Conservation (phyloP, 1,140 invertebrate species). For the Lethocerus indicus region DNA sequence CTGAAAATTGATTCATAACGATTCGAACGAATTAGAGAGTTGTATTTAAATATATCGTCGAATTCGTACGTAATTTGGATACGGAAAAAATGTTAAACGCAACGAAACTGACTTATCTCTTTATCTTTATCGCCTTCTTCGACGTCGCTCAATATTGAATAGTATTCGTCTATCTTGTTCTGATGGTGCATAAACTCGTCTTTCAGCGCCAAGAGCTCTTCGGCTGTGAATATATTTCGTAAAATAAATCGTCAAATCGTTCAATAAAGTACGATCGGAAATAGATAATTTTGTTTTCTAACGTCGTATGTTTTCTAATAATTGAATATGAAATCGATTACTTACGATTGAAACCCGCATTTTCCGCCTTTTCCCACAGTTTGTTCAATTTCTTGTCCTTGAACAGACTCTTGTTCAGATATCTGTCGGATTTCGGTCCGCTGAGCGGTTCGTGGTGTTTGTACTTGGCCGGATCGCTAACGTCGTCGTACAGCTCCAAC, state of each 20-base stretch:
- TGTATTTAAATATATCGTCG: no score
- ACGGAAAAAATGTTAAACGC: no score
- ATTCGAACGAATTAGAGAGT: no score
- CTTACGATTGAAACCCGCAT: conserved; percentile 60
- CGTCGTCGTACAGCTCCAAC: conserved; percentile 59
- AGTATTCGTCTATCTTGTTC: conserved; percentile 82
- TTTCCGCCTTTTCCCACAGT: conserved; percentile 77
- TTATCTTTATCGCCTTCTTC: conserved; percentile 32
- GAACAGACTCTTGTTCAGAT: conserved; percentile 57
- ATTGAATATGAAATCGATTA: no score
- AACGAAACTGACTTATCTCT: conserved; percentile 48
- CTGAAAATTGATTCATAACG: no score
- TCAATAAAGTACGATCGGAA: not conserved
- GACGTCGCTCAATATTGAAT: conserved; percentile 54
- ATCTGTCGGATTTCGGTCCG: conserved; percentile 5
- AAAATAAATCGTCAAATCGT: conserved; percentile 18
- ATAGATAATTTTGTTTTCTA: no score
- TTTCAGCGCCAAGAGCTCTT: conserved; percentile 65
- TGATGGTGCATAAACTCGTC: conserved; percentile 86
- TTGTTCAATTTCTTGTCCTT: conserved; percentile 81
- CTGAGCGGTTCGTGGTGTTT: conserved; percentile 27
- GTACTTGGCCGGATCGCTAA: conserved; percentile 34
- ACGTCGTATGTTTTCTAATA: no score
- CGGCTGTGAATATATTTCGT: conserved; percentile 34
- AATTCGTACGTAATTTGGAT: no score